A percentile compares a stretch with the other conserved stretches of the same genome.
These are phyloP conservation scores for Gasterosteus nipponicus DNA, from an alignment of 2,113 vertebrate genomes.

Conservation along the genomic window DNA sequence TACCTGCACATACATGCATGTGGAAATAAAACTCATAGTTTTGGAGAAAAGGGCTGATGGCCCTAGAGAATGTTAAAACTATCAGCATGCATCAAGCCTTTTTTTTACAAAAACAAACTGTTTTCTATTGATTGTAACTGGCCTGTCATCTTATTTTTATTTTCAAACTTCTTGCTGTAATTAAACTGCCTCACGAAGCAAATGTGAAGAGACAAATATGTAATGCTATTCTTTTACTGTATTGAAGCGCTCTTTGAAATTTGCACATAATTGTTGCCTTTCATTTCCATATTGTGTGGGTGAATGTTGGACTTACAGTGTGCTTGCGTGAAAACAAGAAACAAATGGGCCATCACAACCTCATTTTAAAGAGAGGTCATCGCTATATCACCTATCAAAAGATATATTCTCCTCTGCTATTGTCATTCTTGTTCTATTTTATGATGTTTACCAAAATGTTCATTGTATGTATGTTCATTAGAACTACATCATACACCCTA, in stretches of 20 bases:
- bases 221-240: slow-evolving; percentile 32
- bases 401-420: not conserved
- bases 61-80: not conserved
- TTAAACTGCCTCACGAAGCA: slow-evolving; percentile 43
- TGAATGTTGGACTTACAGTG: not conserved
- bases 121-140: slow-evolving; percentile 15
- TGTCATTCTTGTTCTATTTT: not conserved
- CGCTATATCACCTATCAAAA: not conserved
- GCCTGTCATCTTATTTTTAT: slow-evolving; percentile 29
- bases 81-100: not conserved
- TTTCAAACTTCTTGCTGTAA: slow-evolving; percentile 42
- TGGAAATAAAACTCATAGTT: not conserved
- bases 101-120: slow-evolving; percentile 22
- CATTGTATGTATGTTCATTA: not conserved
- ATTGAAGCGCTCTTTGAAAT: slow-evolving; percentile 41
- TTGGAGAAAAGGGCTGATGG: not conserved
- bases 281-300: slow-evolving; percentile 23
- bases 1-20: not conserved
- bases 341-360: not conserved
- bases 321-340: not conserved
- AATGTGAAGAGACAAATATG: slow-evolving; percentile 36
- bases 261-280: slow-evolving; percentile 22
- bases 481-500: not conserved
- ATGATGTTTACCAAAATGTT: slow-evolving; percentile 9
- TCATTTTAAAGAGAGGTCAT: not conserved